These are phyloP conservation scores for Limenitis camilla DNA, from an alignment of 2,888 invertebrate genomes.

Conservation along the genomic window DNA sequence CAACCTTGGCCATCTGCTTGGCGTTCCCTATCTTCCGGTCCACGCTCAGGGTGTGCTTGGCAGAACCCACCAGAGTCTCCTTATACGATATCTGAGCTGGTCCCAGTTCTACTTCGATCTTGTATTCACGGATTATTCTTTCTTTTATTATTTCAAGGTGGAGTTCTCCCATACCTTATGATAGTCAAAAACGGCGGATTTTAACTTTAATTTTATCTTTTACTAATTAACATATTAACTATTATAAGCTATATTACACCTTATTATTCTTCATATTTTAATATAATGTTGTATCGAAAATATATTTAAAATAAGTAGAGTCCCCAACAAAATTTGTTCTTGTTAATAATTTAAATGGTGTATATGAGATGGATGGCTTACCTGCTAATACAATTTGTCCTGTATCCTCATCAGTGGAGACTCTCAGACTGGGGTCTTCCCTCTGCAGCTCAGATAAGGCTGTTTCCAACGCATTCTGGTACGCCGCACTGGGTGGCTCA, in stretches of 20 bases:
- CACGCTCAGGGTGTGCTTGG: constrained; percentile 62
- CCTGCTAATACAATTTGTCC: constrained; percentile 90
- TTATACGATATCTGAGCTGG: constrained; percentile 93
- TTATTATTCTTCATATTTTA: neutral
- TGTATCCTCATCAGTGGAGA: constrained; percentile 83
- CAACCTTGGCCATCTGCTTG: constrained; percentile 76
- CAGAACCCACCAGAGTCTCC: constrained; percentile 77
- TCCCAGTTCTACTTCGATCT: constrained; percentile 92
- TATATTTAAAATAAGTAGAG: no score
- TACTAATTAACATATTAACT: no score
- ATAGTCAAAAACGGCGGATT: no score
- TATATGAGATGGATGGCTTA: constrained; percentile 32
- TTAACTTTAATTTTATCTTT: no score
- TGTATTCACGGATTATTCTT: constrained; percentile 89
- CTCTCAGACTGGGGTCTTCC: constrained; percentile 93
- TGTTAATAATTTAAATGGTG: no score
- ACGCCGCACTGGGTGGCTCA: constrained; percentile 88
- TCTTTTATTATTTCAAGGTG: constrained; percentile 96
- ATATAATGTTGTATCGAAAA: neutral
- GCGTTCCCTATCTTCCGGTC: constrained; percentile 78
- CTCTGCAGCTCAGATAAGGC: constrained; percentile 87
- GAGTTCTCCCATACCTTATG: constrained; percentile 95
- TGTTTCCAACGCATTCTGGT: constrained; percentile 83
- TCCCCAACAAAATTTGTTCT: no score
- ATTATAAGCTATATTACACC: no score